Base-by-base conservation (phyloP, 2,888 invertebrate genomes). In the Lasiommata megera region DNA sequence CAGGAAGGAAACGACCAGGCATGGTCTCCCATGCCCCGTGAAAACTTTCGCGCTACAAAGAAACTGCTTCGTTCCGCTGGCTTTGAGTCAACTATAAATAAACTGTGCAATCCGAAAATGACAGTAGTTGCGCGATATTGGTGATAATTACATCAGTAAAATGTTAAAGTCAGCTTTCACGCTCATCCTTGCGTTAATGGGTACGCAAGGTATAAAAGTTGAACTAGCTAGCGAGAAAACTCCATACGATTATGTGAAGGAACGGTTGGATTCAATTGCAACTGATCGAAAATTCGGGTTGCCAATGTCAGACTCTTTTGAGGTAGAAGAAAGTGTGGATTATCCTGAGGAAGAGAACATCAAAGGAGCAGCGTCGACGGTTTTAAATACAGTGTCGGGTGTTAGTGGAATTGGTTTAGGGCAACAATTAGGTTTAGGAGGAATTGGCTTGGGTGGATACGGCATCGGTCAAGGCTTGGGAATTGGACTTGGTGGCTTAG, bases 301-400 rank as follows among this genome's bases (percentile, higher is more conserved):
- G 61, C 88, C 88, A 18, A 55, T 88, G 37, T 86, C 92, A 0
- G 85, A 79, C 56, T 91, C 92, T 36, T 93, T 93, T 67, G 92
- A 92, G 79, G 91, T 93, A 37, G 91, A 92, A 74, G 92, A 93
- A 79, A 92, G 92, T 74, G 90, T 84, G 60, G 93, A 93, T 70
- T 93, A 92, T 69, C 92, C 93, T 11, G 90, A 80, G 17, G 31
- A 46, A 6, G 46, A 46, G 16, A 46, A 46, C 9, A 71, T 86
- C 3, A 79, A 85, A 69, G 87, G 84, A 71, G 87, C 88, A n/a
- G 89, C 88, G 9, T 88, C 90, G 23, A 66, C 73, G 23, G 76
- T 88, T 62, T 62, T 88, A 40, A 87, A 86, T 54, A 83, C 88
- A 29, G 87, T 81, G 47, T 61, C 79, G 44, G 82, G 83, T 64